These are phyloP conservation scores for Tichodroma muraria DNA, from an alignment of 2,113 vertebrate genomes.

Conservation along the genomic window DNA sequence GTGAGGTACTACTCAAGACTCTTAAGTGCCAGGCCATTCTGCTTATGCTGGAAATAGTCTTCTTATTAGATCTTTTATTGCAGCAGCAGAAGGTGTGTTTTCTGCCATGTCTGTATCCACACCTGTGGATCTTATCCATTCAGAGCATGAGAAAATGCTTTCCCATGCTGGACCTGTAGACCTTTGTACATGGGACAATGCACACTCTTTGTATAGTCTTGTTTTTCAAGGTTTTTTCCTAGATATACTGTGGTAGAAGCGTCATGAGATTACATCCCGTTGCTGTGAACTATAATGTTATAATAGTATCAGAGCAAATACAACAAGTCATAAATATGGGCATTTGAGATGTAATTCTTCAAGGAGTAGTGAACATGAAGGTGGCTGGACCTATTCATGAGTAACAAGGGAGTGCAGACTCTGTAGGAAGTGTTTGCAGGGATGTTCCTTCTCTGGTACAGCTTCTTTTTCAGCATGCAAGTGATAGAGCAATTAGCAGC, in stretches of 20 bases:
- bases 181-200: not conserved
- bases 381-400: not conserved
- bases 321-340: not conserved
- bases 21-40: not conserved
- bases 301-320: not conserved
- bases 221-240: not conserved
- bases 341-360: not conserved
- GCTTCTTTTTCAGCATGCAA: not conserved
- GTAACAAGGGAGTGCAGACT: not conserved
- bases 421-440: not conserved
- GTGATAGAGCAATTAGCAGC: not conserved
- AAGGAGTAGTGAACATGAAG: not conserved
- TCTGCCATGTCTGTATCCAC: not conserved
- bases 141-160: not conserved
- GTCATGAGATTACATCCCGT: not conserved
- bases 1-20: not conserved
- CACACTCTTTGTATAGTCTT: not conserved
- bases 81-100: not conserved
- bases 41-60: not conserved
- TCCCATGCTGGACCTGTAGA: not conserved
- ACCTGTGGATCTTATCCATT: not conserved
- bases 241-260: not conserved
- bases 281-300: not conserved
- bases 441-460: not conserved
- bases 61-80: not conserved